Base-by-base conservation (phyloP, 2,888 invertebrate genomes). In the Drosophila fulvimacula region DNA sequence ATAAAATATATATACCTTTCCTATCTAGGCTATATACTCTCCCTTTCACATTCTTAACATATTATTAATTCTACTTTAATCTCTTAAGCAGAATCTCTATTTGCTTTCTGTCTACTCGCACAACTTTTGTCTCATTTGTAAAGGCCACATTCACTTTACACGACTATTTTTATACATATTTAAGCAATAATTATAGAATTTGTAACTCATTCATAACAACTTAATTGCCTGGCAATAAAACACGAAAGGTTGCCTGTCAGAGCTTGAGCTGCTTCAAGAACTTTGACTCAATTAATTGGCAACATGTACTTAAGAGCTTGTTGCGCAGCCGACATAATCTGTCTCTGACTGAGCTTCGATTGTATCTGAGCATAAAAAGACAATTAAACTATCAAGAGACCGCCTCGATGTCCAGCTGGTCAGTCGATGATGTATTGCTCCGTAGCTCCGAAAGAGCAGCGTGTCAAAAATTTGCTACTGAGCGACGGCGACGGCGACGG, bases 401-500 rank as follows among this genome's bases (percentile, higher is more conserved):
- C 32, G 48, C 30, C 30, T 5, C 57, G 38, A 21, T 30, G 32
- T 44, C 34, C 30, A 42, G 64, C 46, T 59, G 36, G 64, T 51
- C 65, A 39, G 46, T 41, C 68, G 87, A 60, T 83, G 89, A 85
- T 89, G 89, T 73, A 84, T 84, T 82, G 70, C 61, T 34, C 36
- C 52, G 59, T 55, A 69, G 75, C 79, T 84, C 64, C 72, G 74
- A 62, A 67, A 13, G 6, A 66, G 79, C 70, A 66, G 36, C 79
- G 63, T 68, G 82, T 88, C 88, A 77, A 53, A 76, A 72, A 82
- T 89, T 87, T 59, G 89, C 84, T 84, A 89, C 88, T 60, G 84
- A 51, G 27, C 4, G 30, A 9, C 39, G 10, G 39, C 1, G 17
- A 39, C 17, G 48, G 38, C 0, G 21, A 21, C 27, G 5, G n/a